These are phyloP conservation scores for Cosmia trapezina DNA, from an alignment of 2,888 invertebrate genomes.

Conservation along the genomic window DNA sequence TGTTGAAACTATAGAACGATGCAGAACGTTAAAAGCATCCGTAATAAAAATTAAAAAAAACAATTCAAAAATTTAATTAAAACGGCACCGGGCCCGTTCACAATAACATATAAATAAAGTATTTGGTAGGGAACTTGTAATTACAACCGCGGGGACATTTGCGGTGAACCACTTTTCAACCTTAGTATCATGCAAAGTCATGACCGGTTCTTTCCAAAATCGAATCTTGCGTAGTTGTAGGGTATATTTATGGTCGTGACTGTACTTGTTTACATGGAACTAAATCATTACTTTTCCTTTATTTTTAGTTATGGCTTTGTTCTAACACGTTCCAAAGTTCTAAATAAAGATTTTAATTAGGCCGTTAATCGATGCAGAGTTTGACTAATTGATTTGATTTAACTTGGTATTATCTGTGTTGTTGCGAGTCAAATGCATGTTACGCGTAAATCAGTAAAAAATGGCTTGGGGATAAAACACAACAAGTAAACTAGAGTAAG, in stretches of 20 bases:
- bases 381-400: constrained; percentile 22
- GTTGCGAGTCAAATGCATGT: background rate
- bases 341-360: background rate
- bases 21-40: no score
- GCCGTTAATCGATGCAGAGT: background rate
- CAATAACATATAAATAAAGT: no score
- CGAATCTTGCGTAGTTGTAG: background rate
- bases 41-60: no score
- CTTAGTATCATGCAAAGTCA: no score
- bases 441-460: background rate
- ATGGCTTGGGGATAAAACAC: background rate
- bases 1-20: no score
- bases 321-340: background rate
- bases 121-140: no score
- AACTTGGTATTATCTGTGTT: background rate
- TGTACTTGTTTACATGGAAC: background rate
- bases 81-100: no score
- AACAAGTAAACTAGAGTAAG: no score
- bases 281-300: constrained; percentile 2
- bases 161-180: no score
- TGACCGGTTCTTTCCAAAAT: no score
- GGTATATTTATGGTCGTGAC: background rate
- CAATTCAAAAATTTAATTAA: no score
- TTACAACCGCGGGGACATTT: no score
- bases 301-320: constrained; percentile 5